Evolutionary conservation across 1,140 invertebrate species (phyloP).

Genomic region (Galleria mellonella): DNA sequence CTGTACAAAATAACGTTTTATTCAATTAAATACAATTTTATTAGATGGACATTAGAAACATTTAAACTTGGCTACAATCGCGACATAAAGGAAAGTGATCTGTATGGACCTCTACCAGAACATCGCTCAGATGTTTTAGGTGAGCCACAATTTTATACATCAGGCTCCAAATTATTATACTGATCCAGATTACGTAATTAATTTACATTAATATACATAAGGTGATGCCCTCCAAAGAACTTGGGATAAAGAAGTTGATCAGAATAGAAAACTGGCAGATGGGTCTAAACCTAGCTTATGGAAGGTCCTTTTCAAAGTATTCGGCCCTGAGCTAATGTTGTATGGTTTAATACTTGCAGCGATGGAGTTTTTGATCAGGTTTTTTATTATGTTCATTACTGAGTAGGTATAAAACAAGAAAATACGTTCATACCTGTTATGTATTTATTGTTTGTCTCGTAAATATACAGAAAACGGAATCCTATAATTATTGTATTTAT

Average conservation of each 20-base stretch:
- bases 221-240: slow-evolving; percentile 75
- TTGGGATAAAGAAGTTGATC: slow-evolving; percentile 69
- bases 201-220: slow-evolving; percentile 1
- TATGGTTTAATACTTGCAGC: slow-evolving; percentile 70
- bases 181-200: background rate
- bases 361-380: slow-evolving; percentile 72
- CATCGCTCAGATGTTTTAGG: slow-evolving; percentile 70
- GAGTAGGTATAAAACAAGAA: too few species aligned
- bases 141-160: slow-evolving; percentile 10
- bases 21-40: slow-evolving; percentile 4
- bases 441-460: too few species aligned
- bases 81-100: slow-evolving; percentile 75
- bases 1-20: too few species aligned
- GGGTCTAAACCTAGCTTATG: slow-evolving; percentile 57
- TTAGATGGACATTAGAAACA: slow-evolving; percentile 74
- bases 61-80: slow-evolving; percentile 74
- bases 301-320: slow-evolving; percentile 61
- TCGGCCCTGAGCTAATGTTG: slow-evolving; percentile 59
- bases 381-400: too few species aligned
- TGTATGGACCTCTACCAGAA: slow-evolving; percentile 75
- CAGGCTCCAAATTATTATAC: too few species aligned
- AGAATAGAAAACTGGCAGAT: slow-evolving; percentile 3
- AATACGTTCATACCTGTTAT: too few species aligned
- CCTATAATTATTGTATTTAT: too few species aligned
- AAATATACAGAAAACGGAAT: too few species aligned